Base-by-base conservation (phyloP, 1,140 invertebrate species). In the Apolygus lucorum region DNA sequence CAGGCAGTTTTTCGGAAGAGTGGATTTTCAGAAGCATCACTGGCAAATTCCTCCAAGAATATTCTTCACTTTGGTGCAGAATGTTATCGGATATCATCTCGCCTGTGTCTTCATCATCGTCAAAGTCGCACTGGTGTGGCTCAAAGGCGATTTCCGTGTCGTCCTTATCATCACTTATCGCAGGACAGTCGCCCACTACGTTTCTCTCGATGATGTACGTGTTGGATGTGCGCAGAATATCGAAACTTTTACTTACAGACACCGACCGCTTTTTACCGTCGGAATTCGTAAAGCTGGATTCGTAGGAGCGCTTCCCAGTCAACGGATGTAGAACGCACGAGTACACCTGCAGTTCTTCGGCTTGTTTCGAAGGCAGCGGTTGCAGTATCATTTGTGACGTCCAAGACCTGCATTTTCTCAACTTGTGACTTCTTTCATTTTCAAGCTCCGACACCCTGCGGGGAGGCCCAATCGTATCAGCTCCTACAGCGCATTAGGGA, bases 41-140 rank as follows among this genome's bases (percentile, higher is more conserved):
- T 4, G 54, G 54, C 22, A 59, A 21, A 8, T 17, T 17, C 54
- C 22, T 59, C 54, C 54, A 59, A 11, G 54, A 59, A n/a, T n/a
- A n/a, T n/a, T n/a, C n/a, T 4, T 59, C 54, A 24, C 11, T 14
- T 13, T 24, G 54, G 22, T 24, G 22, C 2, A 59, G 54, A 24
- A 59, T 59, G 11, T 59, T 21, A 59, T 59, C 54, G 4, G 54
- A 59, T 59, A 59, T 59, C 54, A 59, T 59, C 22, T 59, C 54
- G 22, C 54, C 22, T 4, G 54, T 59, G 2, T 59, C 54, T 4
- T 59, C 54, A n/a, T n/a, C n/a, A 17, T 17, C 34, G 17, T 49
- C 34, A 49, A 49, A 11, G 8, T 49, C 34, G 34, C 17, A 49
- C 34, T 8, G 8, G 34, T 11, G 34, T 8, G 8, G 8, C 34